Evolutionary conservation across 2,888 invertebrate species (phyloP), one percentile per base, ranked within the genome.

Genomic region (Parasteatoda lunata): DNA sequence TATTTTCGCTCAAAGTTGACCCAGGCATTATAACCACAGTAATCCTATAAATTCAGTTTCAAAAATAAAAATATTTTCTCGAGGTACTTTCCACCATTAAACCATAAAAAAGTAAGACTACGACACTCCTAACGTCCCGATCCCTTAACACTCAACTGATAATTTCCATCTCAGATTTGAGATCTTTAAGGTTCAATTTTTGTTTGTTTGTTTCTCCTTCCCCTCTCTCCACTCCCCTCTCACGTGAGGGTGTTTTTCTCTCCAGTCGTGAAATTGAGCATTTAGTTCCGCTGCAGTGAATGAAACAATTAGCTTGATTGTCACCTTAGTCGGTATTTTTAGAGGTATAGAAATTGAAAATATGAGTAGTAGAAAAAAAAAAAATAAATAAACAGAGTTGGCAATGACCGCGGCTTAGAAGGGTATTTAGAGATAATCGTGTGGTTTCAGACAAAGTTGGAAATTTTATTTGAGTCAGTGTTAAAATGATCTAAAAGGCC

Each of bases 231-330:
- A 30, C 30, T 30, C 75, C 64, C 30, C 54, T n/a, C 66, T 49
- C 59, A 59, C 82, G 11, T 69, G 51, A 66, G 51, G n/a, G 15
- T 71, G 75, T 49, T 47, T 48, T 8, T 65, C 65, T 47, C 54
- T 6, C 59, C 13, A 68, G 15, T 79, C 54, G 64, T 51, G 83
- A 83, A 83, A 83, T 68, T 70, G 47, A 48, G 66, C 70, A 51
- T 86, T 85, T 86, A 86, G 85, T 86, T 86, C 70, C 85, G 85
- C 76, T 80, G 71, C 76, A 68, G 4, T 86, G 77, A 68, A n/a
- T 30, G 11, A n/a, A 77, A 71, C 71, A 86, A 76, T 80, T 70
- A 80, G 47, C 65, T 65, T 30, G 30, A 30, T 30, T 30, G 30
- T 30, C 30, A 30, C 30, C 30, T 1, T 30, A 30, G 30, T 30